Base-by-base conservation (phyloP, 92 coral and sea anemone species). In the Micromussa lordhowensis region DNA sequence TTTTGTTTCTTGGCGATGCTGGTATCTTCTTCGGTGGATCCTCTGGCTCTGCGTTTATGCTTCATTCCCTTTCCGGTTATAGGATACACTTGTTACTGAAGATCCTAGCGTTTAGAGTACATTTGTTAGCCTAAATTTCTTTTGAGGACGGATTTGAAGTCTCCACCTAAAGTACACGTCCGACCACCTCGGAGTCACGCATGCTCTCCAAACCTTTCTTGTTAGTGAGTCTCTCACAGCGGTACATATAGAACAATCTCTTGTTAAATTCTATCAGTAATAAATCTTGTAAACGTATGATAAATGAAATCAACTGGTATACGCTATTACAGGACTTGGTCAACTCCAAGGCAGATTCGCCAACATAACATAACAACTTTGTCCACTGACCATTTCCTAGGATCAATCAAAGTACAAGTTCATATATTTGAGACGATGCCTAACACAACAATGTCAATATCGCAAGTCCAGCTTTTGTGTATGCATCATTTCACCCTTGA, bases 401-500 rank as follows among this genome's bases (percentile, higher is more conserved):
- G 12, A 44, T 44, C 7, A 13, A 6, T 44, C 51, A 44, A 40
- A 44, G 66, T 22, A 21, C 21, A 59, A 21, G 24, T 59, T 21
- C 24, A 59, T 18, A 44, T 59, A 3, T 59, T 15, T 55, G 61
- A 59, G 22, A 59, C 19, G 81, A 77, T 51, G 13, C 21, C 64
- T 77, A 77, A 77, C 81, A 77, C 81, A 49, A 77, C 81, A 53
- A 28, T 77, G 35, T 77, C 81, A 77, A 49, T 49, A 17, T 29
- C 2, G 66, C 4, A 29, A 12, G 81, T 77, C 12, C 51, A 44
- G 12, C 51, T 77, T 77, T 77, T 14, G 18, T 44, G 51, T 44
- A 13, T 13, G 81, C 24, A 12, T 19, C 38, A 77, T 53, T 53
- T 49, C 63, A 73, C 22, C 11, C 78, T 73, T 34, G 12, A 73